Evolutionary conservation across 2,888 invertebrate species (phyloP).

Genomic region (Spisula solida): DNA sequence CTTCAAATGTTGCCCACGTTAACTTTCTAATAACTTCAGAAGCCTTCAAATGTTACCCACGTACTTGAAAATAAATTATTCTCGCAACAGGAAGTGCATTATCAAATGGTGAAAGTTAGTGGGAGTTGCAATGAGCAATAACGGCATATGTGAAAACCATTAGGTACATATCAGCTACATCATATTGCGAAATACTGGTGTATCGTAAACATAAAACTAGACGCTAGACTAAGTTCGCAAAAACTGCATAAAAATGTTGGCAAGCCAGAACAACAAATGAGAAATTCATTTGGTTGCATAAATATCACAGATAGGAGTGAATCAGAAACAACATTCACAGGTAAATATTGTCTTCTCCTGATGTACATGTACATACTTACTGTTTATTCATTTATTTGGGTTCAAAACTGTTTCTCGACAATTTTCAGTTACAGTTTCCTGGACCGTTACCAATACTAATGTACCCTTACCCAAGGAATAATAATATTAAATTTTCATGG

Average conservation of each 20-base stretch:
- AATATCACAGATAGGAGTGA: background rate
- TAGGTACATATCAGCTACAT: background rate
- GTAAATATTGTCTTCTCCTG: background rate
- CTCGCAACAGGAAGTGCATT: slow-evolving; percentile 1
- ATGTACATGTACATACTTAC: too few relatives aligned
- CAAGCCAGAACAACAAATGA: background rate
- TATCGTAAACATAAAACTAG: background rate
- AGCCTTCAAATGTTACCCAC: background rate
- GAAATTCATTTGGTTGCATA: background rate
- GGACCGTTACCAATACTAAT: too few relatives aligned
- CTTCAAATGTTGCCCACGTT: background rate
- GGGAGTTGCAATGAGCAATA: background rate
- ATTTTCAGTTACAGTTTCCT: too few relatives aligned
- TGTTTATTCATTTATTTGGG: too few relatives aligned
- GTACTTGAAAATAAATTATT: background rate
- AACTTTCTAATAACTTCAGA: background rate
- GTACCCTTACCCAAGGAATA: too few relatives aligned
- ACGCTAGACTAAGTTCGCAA: slow-evolving; percentile 4
- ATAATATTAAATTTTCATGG: too few relatives aligned
- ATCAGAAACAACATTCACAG: background rate
- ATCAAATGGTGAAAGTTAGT: background rate
- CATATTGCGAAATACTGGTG: background rate
- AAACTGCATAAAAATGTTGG: background rate
- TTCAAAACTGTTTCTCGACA: too few relatives aligned
- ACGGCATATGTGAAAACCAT: slow-evolving; percentile 2